Percentiles rank a stretch among this genome's conserved stretches.
phyloP scores from a whole-genome alignment of 2,888 invertebrate genomes.

The Lasioglossum oenotherae region DNA sequence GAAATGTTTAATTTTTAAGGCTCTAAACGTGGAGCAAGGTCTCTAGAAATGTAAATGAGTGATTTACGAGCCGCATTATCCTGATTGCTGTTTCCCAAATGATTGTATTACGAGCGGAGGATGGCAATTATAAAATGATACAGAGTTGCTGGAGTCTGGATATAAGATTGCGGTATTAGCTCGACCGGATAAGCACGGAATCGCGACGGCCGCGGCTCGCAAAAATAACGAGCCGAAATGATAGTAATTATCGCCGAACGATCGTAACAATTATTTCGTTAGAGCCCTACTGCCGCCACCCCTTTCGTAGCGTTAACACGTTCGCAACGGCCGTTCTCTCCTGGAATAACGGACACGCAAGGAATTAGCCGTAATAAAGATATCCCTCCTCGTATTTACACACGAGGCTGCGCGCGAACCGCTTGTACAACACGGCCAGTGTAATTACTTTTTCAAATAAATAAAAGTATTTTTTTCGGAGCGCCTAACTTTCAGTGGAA shows the following conservation, averaged over 20 bases:
- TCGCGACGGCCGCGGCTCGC: neutral
- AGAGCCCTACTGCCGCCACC: neutral
- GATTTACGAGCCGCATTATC: neutral
- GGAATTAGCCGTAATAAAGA: conserved; percentile 48
- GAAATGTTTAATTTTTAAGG: no score
- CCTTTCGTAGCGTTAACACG: conserved; percentile 16
- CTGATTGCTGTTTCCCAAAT: neutral
- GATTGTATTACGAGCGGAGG: neutral
- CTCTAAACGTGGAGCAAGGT: no score
- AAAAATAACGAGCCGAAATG: conserved; percentile 23
- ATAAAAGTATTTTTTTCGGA: conserved; percentile 1
- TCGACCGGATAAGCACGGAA: neutral
- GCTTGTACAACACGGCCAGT: conserved; percentile 28
- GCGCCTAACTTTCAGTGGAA: neutral
- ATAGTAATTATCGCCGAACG: conserved; percentile 32
- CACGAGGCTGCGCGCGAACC: conserved; percentile 35
- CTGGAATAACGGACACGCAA: conserved; percentile 31
- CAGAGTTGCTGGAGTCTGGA: neutral
- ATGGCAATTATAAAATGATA: neutral
- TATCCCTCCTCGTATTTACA: conserved; percentile 34
- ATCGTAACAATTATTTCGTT: conserved; percentile 35
- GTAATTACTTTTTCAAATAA: conserved; percentile 46
- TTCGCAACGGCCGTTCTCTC: conserved; percentile 14
- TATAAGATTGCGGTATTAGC: neutral
- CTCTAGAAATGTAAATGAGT: neutral